These are phyloP conservation scores for Rallus limicola DNA, from an alignment of 2,113 vertebrate genomes.

Conservation along the genomic window DNA sequence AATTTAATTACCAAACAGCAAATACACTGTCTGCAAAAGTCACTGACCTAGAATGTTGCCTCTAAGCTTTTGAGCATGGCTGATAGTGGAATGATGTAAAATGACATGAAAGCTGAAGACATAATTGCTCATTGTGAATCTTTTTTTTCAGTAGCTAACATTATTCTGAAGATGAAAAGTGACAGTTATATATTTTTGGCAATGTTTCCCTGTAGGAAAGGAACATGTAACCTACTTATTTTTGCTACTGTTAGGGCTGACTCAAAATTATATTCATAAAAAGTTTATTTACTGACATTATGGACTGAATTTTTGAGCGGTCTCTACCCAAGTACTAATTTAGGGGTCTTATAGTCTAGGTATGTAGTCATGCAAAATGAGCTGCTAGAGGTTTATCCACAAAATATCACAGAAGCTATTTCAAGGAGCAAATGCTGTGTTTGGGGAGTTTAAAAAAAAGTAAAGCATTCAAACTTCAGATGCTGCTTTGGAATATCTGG, in stretches of 20 bases:
- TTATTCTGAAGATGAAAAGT: slow-evolving; percentile 61
- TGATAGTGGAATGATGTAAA: slow-evolving; percentile 68
- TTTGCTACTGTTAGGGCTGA: slow-evolving; percentile 34
- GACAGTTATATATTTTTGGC: slow-evolving; percentile 69
- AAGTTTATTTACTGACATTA: slow-evolving; percentile 60
- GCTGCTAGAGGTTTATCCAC: slow-evolving; percentile 5
- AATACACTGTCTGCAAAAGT: slow-evolving; percentile 54
- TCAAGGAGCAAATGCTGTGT: background rate
- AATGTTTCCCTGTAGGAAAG: slow-evolving; percentile 52
- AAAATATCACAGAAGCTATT: slow-evolving; percentile 3
- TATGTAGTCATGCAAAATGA: slow-evolving; percentile 5
- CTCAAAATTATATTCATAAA: slow-evolving; percentile 49
- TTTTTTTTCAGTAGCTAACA: slow-evolving; percentile 53
- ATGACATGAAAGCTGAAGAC: slow-evolving; percentile 69
- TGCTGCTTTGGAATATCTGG: slow-evolving; percentile 12
- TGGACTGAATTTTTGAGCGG: slow-evolving; percentile 17
- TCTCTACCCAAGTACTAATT: slow-evolving; percentile 42
- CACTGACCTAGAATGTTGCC: slow-evolving; percentile 72
- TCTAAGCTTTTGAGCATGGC: slow-evolving; percentile 60
- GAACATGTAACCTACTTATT: slow-evolving; percentile 62
- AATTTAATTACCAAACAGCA: slow-evolving; percentile 67
- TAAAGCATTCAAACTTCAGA: background rate
- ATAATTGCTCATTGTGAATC: slow-evolving; percentile 69
- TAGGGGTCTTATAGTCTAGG: background rate
- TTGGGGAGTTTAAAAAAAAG: background rate